These are phyloP conservation scores for Calliphora vomitoria DNA, from an alignment of 2,888 invertebrate genomes.

Conservation along the genomic window DNA sequence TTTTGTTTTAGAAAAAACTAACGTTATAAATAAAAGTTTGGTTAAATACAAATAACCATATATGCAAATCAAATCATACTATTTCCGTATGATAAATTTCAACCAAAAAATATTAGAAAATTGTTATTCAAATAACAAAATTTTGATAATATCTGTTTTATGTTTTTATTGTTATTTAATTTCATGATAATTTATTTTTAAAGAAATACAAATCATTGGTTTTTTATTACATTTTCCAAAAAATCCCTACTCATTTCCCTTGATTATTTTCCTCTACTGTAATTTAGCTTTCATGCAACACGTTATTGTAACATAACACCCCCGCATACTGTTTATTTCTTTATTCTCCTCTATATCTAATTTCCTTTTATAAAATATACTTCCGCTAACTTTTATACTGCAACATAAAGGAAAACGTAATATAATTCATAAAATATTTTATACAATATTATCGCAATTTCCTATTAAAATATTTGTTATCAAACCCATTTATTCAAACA, in stretches of 20 bases:
- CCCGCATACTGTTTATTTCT: not conserved
- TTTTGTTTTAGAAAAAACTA: slow-evolving; percentile 7
- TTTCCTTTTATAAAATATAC: slow-evolving; percentile 41
- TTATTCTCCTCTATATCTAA: slow-evolving; percentile 30
- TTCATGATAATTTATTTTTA: too few relatives aligned
- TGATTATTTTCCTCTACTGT: not conserved
- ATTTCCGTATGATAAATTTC: not conserved
- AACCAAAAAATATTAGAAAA: too few relatives aligned
- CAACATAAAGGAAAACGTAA: not conserved
- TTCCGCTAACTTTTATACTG: slow-evolving; percentile 27
- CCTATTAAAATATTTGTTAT: slow-evolving; percentile 33
- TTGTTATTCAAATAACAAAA: too few relatives aligned
- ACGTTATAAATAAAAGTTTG: slow-evolving; percentile 1
- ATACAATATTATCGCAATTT: slow-evolving; percentile 34
- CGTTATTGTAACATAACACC: not conserved
- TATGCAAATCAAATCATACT: too few relatives aligned
- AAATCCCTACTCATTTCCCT: not conserved
- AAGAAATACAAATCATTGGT: too few relatives aligned
- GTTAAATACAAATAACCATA: not conserved
- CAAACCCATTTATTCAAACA: slow-evolving; percentile 18
- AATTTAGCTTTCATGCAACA: not conserved
- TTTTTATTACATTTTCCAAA: too few relatives aligned
- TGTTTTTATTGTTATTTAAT: too few relatives aligned
- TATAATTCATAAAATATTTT: slow-evolving; percentile 44
- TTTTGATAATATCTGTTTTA: too few relatives aligned